Base-by-base conservation (phyloP, 1,140 invertebrate species). In the Lucilia cuprina region DNA sequence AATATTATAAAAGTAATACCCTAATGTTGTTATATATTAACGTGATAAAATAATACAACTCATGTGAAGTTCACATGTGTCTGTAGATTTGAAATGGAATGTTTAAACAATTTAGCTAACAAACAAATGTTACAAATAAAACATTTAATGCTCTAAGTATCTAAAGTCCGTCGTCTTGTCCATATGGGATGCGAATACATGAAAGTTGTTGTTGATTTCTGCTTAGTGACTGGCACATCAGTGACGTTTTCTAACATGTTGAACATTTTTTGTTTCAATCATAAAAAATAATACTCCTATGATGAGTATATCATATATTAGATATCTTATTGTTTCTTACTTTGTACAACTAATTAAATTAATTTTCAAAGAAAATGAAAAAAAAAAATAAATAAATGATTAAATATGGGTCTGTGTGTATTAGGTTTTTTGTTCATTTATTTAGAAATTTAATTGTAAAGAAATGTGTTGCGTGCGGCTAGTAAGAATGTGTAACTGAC, bases 321-420 rank as follows among this genome's bases (percentile, higher is more conserved):
- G n/a, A 70, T 70, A 9, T 70, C 13, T 60, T n/a, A 60, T 60
- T 60, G 14, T n/a, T 7, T 60, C 17, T 70, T 10, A 21, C 19
- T 70, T 70, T 70, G 65, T 49, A 80, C n/a, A 80, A 80, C 50
- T 80, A 80, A 80, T 80, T 49, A 80, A 80, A 80, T 80, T 80
- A 80, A 78, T 80, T 80, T 80, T 30, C 19, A 49, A 19, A 8
- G 14, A 60, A n/a, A 60, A 60, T 60, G 55, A 60, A 60, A 14
- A 60, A 60, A n/a, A 60, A 4, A 8, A 41, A 41, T 41, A 60
- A n/a, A 60, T n/a, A 8, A 41, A 41, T 41, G 41, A 41, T 60
- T 60, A n/a, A 60, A n/a, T 60, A 60, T 7, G n/a, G n/a, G 55
- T n/a, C n/a, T n/a, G 0, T 60, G 13, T 14, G 55, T 41, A 41